Evolutionary conservation across 1,140 invertebrate species (phyloP).

Genomic region (Pseudomyrmex gracilis): DNA sequence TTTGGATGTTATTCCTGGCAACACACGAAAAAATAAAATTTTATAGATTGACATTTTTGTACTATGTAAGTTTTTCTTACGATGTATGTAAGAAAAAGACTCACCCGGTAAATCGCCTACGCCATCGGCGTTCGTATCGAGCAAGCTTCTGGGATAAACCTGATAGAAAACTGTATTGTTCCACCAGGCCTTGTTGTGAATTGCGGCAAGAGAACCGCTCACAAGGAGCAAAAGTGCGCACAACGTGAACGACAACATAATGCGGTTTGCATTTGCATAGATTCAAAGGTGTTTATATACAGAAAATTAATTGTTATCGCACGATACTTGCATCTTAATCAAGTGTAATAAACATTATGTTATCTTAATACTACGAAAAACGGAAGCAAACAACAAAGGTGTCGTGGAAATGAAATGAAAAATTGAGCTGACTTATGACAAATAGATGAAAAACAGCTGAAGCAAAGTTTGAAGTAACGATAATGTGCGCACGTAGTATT

Average conservation of each 20-base stretch:
- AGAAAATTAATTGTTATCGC: not conserved
- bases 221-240: not conserved
- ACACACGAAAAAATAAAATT: not conserved
- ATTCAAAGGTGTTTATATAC: constrained; percentile 16
- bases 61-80: not conserved
- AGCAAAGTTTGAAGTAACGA: too few species aligned
- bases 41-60: not conserved
- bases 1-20: constrained; percentile 77
- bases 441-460: too few species aligned
- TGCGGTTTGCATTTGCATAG: not conserved
- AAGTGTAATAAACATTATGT: not conserved
- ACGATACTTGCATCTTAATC: not conserved
- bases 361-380: not conserved
- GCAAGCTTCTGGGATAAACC: constrained; percentile 91
- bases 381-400: not conserved
- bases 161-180: constrained; percentile 90
- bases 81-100: not conserved
- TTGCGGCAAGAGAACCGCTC: constrained; percentile 57
- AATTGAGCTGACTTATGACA: too few species aligned
- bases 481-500: too few species aligned
- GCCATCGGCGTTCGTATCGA: constrained; percentile 90
- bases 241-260: constrained; percentile 6
- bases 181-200: constrained; percentile 89
- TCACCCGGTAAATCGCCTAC: constrained; percentile 91
- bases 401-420: too few species aligned